Evolutionary conservation across 2,797 vertebrate genomes (phyloP), one percentile per base, ranked within the genome.

Genomic region (Sciurus carolinensis): DNA sequence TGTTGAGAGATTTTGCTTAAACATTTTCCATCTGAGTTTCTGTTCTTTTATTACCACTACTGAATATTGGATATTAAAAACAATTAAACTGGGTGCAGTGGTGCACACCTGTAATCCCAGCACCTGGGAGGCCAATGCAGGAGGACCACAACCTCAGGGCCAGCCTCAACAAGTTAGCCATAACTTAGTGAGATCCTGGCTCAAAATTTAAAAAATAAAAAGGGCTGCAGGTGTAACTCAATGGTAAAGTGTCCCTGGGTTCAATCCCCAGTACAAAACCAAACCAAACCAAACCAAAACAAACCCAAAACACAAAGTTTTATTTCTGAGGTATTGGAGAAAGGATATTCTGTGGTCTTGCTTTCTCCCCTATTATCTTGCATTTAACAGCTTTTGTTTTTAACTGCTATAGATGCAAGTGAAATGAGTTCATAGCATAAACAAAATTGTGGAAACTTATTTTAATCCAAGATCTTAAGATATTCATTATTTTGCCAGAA

Each of bases 401-500:
- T 64, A 80, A 28, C 64, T 3, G 39, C 33, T 54, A 1, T 0
- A 83, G 39, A 76, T 67, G 30, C 6, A 62, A 33, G n/a, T n/a
- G 39, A 94, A 66, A 90, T 84, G 66, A 26, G 20, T n/a, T 26
- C 59, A 80, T 17, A 64, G 86, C 0, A 42, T n/a, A 73, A 95
- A 80, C 26, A 52, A 77, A 91, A 84, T 1, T 30, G 8, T 86
- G 54, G 64, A 75, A 71, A 89, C 44, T 96, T 18, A 18, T 76
- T 81, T 54, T 80, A 73, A 33, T 57, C 12, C 87, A 87, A 62
- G 44, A 67, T 50, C 3, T 57, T 57, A 44, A 67, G 91, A 36
- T 86, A 75, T 95, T 96, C 80, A 62, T 77, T 13, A 7, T 85
- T 94, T 39, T 90, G 62, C 97, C 98, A 98, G 97, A 84, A 98